Percentiles rank a stretch among this genome's conserved stretches.
Evolutionary conservation across 2,113 vertebrate genomes (phyloP).

Genomic region (Nymphicus hollandicus): DNA sequence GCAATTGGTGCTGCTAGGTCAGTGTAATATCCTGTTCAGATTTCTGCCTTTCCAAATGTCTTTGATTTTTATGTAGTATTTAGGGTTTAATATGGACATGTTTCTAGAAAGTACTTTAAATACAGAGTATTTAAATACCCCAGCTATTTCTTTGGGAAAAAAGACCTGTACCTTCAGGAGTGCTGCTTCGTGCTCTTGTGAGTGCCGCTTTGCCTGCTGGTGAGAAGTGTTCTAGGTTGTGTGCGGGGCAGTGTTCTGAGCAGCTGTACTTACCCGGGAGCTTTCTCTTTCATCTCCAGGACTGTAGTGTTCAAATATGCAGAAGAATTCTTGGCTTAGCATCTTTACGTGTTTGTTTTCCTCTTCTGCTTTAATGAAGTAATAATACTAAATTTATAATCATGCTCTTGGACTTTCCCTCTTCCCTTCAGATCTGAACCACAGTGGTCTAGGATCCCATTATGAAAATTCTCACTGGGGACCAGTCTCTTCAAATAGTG

Average conservation of each 20-base stretch:
- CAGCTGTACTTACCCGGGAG: not conserved
- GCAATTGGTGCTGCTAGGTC: not conserved
- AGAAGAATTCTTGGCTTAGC: not conserved
- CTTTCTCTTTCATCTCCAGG: not conserved
- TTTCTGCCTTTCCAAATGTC: not conserved
- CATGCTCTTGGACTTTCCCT: conserved; percentile 34
- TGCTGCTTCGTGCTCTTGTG: not conserved
- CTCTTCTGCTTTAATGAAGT: not conserved
- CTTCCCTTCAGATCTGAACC: conserved; percentile 85
- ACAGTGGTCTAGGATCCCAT: conserved; percentile 88
- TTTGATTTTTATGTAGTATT: not conserved
- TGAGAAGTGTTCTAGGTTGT: not conserved
- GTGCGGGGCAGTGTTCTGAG: not conserved
- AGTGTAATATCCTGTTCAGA: not conserved
- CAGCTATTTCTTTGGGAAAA: not conserved
- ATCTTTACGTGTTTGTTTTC: not conserved
- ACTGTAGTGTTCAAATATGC: not conserved
- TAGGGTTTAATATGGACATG: not conserved
- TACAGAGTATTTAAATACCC: accelerated
- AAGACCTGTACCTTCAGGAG: not conserved
- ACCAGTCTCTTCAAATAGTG: conserved; percentile 87
- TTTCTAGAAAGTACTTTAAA: not conserved
- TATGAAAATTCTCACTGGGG: conserved; percentile 95
- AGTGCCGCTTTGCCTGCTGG: not conserved
- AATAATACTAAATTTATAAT: not conserved